These are phyloP conservation scores for Agrypnia vestita DNA, from an alignment of 1,140 invertebrate species.

Conservation along the genomic window DNA sequence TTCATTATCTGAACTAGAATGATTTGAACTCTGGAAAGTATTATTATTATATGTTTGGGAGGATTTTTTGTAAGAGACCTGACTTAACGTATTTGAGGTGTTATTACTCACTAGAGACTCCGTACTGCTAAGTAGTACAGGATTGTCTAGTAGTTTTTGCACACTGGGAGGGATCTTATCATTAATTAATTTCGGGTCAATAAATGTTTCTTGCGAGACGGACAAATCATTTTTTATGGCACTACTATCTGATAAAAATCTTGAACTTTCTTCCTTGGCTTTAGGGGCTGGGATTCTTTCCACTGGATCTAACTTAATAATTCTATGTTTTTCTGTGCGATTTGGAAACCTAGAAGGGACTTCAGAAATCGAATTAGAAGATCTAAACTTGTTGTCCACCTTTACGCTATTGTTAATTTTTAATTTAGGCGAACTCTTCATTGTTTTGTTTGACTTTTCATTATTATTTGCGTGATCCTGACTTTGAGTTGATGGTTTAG, in stretches of 20 bases:
- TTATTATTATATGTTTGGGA: constrained; percentile 16
- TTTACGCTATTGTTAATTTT: constrained; percentile 45
- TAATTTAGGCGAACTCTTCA: constrained; percentile 42
- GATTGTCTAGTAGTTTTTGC: constrained; percentile 58
- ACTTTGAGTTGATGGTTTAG: constrained; percentile 34
- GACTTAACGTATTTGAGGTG: constrained; percentile 44
- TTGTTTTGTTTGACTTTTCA: constrained; percentile 36
- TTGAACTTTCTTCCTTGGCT: constrained; percentile 34
- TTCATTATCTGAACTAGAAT: constrained; percentile 51
- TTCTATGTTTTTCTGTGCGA: constrained; percentile 53
- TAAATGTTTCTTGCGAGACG: constrained; percentile 57
- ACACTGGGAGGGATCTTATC: constrained; percentile 57
- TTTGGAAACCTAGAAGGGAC: constrained; percentile 51
- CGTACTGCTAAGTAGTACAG: constrained; percentile 54
- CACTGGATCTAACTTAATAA: constrained; percentile 58
- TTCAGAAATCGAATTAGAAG: constrained; percentile 25
- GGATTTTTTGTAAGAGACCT: constrained; percentile 1
- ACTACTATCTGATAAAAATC: constrained; percentile 17
- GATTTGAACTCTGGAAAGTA: constrained; percentile 6
- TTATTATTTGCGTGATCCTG: constrained; percentile 41
- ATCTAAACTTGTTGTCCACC: constrained; percentile 38
- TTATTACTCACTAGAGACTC: constrained; percentile 56
- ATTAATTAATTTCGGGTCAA: constrained; percentile 58
- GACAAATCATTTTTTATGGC: constrained; percentile 55
- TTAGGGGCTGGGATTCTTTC: constrained; percentile 45